A percentile compares a stretch with the other conserved stretches of the same genome.
phyloP scores from a whole-genome alignment of 2,888 invertebrate species.

The Coenonympha arcania region DNA sequence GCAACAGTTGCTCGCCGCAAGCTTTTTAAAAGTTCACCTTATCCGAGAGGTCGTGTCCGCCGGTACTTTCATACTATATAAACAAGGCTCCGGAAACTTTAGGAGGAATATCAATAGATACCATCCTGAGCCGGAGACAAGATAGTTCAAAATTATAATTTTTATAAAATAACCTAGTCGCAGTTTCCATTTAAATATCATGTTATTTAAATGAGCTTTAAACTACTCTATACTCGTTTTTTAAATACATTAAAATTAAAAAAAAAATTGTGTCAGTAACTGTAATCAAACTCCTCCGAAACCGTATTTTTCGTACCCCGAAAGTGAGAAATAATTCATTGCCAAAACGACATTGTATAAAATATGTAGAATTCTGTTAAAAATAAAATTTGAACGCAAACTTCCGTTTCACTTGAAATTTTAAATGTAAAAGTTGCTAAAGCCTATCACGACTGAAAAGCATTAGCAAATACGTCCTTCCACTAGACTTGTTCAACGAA shows the following conservation, averaged over 20 bases:
- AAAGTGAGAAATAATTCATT: no score
- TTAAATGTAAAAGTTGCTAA: constrained; percentile 14
- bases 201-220: not conserved
- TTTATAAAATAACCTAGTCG: not conserved
- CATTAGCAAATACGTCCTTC: constrained; percentile 29
- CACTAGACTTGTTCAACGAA: constrained; percentile 26
- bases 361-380: not conserved
- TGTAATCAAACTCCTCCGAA: no score
- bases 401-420: constrained; percentile 1
- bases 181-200: not conserved
- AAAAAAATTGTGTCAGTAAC: no score
- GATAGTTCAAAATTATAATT: not conserved
- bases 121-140: not conserved
- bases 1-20: constrained; percentile 29
- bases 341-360: no score
- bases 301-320: no score
- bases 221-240: not conserved
- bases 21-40: constrained; percentile 30
- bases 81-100: constrained; percentile 10
- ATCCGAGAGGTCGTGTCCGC: constrained; percentile 21
- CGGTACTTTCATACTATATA: constrained; percentile 6
- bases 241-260: no score
- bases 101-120: constrained; percentile 2
- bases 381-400: not conserved
- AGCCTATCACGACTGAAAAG: constrained; percentile 26